Percentiles rank a stretch among this genome's conserved stretches.
Evolutionary conservation across 2,888 invertebrate species (phyloP).

Genomic region (Hypolimnas misippus): DNA sequence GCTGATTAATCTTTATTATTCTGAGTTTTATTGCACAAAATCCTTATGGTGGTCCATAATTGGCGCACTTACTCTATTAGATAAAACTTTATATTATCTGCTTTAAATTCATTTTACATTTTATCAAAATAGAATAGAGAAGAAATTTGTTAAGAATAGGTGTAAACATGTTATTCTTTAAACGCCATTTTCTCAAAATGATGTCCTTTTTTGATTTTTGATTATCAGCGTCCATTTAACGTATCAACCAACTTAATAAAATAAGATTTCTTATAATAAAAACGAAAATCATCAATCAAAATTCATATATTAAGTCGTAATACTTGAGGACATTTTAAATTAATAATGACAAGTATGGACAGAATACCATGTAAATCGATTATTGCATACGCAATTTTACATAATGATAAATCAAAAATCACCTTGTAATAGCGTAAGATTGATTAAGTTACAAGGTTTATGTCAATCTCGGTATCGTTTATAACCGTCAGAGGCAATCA

Average conservation of each 20-base stretch:
- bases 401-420: not conserved
- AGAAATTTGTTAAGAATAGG: no score
- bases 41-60: conserved; percentile 4
- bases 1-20: conserved; percentile 31
- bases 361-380: conserved; percentile 2
- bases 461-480: not conserved
- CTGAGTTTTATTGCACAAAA: not conserved
- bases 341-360: not conserved
- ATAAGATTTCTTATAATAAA: not conserved
- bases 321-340: conserved; percentile 2
- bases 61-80: no score
- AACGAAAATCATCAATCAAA: not conserved
- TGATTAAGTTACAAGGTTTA: conserved; percentile 5
- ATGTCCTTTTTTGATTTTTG: no score
- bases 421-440: conserved; percentile 5
- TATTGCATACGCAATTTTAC: conserved; percentile 1
- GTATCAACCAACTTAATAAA: no score
- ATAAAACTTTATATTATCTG: no score
- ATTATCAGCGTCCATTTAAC: no score
- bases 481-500: not conserved
- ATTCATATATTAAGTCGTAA: not conserved
- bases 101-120: no score
- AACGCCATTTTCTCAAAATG: no score
- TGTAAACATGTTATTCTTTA: no score
- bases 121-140: no score